Evolutionary conservation across 2,888 invertebrate species (phyloP).

Genomic region (Cosmopolites sordidus): DNA sequence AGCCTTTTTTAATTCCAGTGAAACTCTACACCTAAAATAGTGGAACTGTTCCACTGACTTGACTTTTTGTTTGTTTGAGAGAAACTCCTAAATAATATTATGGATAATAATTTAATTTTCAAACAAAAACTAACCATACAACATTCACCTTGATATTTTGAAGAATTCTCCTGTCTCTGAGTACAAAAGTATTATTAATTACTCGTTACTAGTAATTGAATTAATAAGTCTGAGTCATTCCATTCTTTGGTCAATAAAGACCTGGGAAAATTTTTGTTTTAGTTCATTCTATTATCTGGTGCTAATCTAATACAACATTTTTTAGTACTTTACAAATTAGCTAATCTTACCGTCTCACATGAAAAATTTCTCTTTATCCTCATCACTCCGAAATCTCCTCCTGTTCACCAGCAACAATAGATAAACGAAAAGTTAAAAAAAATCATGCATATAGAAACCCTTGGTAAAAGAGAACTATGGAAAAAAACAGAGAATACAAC

Average conservation of each 20-base stretch:
- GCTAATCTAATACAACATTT: slow-evolving; percentile 56
- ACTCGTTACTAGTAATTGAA: no score
- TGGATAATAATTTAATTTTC: background rate
- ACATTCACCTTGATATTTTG: slow-evolving; percentile 52
- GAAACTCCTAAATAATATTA: slow-evolving; percentile 24
- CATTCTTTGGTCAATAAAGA: slow-evolving; percentile 64
- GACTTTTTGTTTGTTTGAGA: slow-evolving; percentile 21
- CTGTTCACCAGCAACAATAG: no score
- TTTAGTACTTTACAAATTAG: no score
- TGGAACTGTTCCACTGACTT: background rate
- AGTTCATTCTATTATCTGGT: slow-evolving; percentile 83
- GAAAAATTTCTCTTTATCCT: slow-evolving; percentile 63
- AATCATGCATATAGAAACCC: no score
- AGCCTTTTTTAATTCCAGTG: slow-evolving; percentile 63
- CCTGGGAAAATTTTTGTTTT: slow-evolving; percentile 72
- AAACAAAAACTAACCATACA: no score
- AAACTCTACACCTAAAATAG: slow-evolving; percentile 55
- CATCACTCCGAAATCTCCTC: slow-evolving; percentile 53
- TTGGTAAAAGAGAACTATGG: no score
- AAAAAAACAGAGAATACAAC: no score
- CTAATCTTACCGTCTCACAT: slow-evolving; percentile 36
- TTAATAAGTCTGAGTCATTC: slow-evolving; percentile 51
- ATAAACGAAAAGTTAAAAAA: no score
- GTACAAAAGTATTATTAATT: no score
- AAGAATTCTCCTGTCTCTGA: slow-evolving; percentile 58